phyloP scores from a whole-genome alignment of 1,140 invertebrate genomes.

The Atopsyche davidsoni region DNA sequence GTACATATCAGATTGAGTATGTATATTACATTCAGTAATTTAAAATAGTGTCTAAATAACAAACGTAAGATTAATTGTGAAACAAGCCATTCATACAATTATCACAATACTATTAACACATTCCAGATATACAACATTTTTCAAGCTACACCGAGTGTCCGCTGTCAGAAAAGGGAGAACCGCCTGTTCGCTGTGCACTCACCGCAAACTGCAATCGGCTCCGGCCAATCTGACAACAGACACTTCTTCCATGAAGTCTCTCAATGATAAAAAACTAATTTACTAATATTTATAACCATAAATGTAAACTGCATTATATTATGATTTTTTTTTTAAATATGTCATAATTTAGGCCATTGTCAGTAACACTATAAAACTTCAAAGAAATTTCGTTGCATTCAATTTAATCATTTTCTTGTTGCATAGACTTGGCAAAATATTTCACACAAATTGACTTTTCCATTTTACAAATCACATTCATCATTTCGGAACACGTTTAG shows the following conservation, averaged over 20 bases:
- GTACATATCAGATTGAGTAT: conserved; percentile 8
- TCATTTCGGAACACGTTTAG: not conserved
- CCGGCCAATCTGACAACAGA: not conserved
- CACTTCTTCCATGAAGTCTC: not conserved
- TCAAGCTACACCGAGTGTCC: conserved; percentile 4
- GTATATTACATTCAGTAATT: conserved; percentile 10
- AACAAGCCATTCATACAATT: conserved; percentile 18
- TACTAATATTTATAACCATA: not conserved
- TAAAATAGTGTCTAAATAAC: conserved; percentile 9
- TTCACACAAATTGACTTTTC: not conserved
- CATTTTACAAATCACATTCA: conserved; percentile 3
- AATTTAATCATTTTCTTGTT: conserved; percentile 1
- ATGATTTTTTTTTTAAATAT: too few species aligned
- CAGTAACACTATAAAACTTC: not conserved
- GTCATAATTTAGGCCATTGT: not conserved
- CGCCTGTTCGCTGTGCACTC: not conserved
- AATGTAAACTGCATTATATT: conserved; percentile 5
- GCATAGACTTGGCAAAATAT: conserved; percentile 1
- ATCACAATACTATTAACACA: conserved; percentile 18
- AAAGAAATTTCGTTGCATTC: conserved; percentile 1
- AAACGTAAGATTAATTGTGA: conserved; percentile 18
- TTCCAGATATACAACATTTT: conserved; percentile 13
- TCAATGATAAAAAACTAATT: not conserved
- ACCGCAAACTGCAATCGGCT: not conserved
- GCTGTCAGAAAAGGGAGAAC: conserved; percentile 1